A percentile compares a stretch with the other conserved stretches of the same genome.
Conservation (phyloP, 2,797 vertebrate genomes). For the Lemur catta region DNA sequence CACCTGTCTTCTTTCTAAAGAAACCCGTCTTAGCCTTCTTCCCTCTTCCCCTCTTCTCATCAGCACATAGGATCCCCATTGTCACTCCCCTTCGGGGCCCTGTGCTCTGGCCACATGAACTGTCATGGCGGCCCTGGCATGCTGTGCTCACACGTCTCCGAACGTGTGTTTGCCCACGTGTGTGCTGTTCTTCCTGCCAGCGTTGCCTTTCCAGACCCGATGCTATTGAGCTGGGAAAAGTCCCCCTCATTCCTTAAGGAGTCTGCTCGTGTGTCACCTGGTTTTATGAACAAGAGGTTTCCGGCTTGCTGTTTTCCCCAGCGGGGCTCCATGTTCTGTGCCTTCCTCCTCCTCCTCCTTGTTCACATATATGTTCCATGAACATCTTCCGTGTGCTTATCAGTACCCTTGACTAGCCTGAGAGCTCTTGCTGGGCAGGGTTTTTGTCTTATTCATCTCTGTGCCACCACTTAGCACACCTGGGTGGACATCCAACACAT, state of each 20-base stretch:
- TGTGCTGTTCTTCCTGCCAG: too few relatives aligned
- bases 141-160: neutral
- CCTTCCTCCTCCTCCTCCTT: neutral
- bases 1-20: neutral
- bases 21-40: neutral
- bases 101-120: neutral
- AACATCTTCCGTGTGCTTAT: neutral
- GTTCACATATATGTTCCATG: accelerated
- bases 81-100: too few relatives aligned
- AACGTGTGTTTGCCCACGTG: accelerated
- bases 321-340: neutral
- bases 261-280: neutral
- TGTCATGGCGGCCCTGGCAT: accelerated
- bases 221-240: neutral
- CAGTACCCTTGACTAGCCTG: neutral
- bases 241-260: neutral
- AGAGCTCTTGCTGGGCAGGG: neutral
- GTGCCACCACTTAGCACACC: too few relatives aligned
- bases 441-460: neutral
- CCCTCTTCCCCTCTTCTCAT: neutral
- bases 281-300: neutral
- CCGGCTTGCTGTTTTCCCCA: neutral
- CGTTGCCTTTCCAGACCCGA: neutral
- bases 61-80: neutral
- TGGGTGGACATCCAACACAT: neutral